Percentiles rank a stretch among this genome's conserved stretches.
Evolutionary conservation across 2,113 vertebrate genomes (phyloP).

Genomic region (Clarias gariepinus): DNA sequence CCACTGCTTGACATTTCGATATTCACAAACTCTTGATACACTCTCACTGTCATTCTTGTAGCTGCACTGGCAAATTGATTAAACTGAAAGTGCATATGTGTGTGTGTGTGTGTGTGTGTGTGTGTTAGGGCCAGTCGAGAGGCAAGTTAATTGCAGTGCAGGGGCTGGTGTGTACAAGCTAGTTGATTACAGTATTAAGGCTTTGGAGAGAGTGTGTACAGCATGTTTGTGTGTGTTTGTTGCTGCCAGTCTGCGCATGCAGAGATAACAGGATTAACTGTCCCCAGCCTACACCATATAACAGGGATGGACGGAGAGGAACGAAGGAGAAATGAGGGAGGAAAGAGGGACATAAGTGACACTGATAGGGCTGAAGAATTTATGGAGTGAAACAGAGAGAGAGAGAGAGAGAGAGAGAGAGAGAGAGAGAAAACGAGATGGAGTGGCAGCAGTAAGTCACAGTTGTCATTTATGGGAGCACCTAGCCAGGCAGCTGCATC

Average conservation of each 20-base stretch:
- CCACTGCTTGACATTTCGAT: slow-evolving; percentile 37
- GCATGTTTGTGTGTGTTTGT: slow-evolving; percentile 55
- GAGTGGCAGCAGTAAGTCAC: slow-evolving; percentile 44
- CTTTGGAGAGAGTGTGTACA: slow-evolving; percentile 43
- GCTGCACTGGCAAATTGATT: slow-evolving; percentile 43
- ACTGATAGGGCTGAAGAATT: slow-evolving; percentile 61
- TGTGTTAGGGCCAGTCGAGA: slow-evolving; percentile 26
- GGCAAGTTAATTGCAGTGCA: slow-evolving; percentile 52
- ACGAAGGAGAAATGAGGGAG: slow-evolving; percentile 46
- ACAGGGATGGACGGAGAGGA: slow-evolving; percentile 57
- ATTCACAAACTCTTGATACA: slow-evolving; percentile 29
- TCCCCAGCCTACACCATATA: slow-evolving; percentile 67
- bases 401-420: slow-evolving; percentile 17
- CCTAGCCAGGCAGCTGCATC: slow-evolving; percentile 9
- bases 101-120: slow-evolving; percentile 27
- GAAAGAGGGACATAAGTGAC: slow-evolving; percentile 59
- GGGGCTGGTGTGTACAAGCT: slow-evolving; percentile 47
- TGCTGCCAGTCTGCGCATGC: slow-evolving; percentile 69
- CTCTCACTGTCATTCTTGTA: slow-evolving; percentile 26
- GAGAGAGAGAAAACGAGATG: slow-evolving; percentile 3
- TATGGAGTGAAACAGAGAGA: slow-evolving; percentile 44
- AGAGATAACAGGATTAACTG: slow-evolving; percentile 75
- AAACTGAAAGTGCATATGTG: slow-evolving; percentile 17
- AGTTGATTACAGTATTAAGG: slow-evolving; percentile 53
- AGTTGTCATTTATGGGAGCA: slow-evolving; percentile 36